Conservation (phyloP, 2,113 vertebrate species). For the Anhinga rufa region DNA sequence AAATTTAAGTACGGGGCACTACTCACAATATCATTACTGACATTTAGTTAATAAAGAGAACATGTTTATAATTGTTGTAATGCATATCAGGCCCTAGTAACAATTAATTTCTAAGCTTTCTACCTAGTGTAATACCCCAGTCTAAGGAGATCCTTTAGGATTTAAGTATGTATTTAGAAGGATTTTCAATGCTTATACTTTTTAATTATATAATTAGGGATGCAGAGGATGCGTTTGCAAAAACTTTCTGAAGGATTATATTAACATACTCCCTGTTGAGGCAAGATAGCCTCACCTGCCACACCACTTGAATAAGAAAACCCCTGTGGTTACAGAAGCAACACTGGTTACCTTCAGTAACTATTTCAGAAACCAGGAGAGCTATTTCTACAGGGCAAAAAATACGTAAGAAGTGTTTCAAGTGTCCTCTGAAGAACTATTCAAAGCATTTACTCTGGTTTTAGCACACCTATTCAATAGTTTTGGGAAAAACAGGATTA, state of each 20-base stretch:
- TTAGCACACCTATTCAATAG: neutral
- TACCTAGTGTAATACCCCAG: neutral
- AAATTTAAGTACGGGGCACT: neutral
- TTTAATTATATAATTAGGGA: conserved; percentile 16
- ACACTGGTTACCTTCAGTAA: neutral
- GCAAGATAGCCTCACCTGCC: neutral
- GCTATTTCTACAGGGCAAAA: neutral
- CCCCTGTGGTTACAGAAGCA: neutral
- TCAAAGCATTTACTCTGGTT: neutral
- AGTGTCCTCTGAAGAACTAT: neutral
- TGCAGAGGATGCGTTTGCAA: neutral
- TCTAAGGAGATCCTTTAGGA: neutral
- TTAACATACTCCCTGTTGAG: neutral
- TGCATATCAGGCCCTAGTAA: neutral
- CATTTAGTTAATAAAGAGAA: neutral
- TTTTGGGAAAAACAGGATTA: neutral
- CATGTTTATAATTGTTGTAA: neutral
- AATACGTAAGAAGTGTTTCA: neutral
- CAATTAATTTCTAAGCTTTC: neutral
- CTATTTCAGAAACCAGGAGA: neutral
- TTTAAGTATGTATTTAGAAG: neutral
- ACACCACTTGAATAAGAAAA: neutral
- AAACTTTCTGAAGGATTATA: conserved; percentile 13
- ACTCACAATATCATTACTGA: neutral
- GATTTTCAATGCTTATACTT: neutral